Conservation (phyloP, 1,140 invertebrate genomes). For the Holotrichia oblita region DNA sequence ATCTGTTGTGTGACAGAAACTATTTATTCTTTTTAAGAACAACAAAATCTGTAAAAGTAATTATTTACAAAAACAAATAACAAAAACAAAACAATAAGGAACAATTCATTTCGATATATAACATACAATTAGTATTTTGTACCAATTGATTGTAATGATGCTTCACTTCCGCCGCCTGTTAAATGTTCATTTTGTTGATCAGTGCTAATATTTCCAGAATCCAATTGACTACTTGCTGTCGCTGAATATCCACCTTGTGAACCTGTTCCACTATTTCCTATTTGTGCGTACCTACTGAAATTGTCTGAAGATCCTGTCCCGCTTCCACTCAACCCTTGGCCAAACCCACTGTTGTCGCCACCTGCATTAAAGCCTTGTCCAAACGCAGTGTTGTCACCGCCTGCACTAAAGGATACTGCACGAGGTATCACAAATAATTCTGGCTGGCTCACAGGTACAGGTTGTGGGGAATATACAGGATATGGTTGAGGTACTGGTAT, state of each 20-base stretch:
- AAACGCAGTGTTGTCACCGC: slow-evolving; percentile 62
- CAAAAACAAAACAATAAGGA: too few relatives aligned
- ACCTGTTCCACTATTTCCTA: neutral
- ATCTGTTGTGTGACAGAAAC: too few relatives aligned
- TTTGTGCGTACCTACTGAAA: neutral
- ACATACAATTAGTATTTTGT: too few relatives aligned
- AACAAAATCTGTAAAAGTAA: too few relatives aligned
- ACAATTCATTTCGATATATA: too few relatives aligned
- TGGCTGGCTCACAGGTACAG: slow-evolving; percentile 62
- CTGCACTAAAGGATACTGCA: slow-evolving; percentile 65
- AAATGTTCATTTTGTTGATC: too few relatives aligned
- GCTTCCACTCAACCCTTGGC: slow-evolving; percentile 34
- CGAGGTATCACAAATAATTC: slow-evolving; percentile 54
- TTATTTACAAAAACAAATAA: too few relatives aligned
- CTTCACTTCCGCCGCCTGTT: too few relatives aligned
- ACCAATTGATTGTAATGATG: too few relatives aligned
- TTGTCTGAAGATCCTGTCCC: neutral
- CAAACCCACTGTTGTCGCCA: slow-evolving; percentile 49
- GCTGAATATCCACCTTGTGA: neutral
- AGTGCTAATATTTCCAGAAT: too few relatives aligned
- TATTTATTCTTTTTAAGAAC: too few relatives aligned
- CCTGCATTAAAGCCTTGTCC: neutral
- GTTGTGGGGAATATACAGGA: slow-evolving; percentile 63
- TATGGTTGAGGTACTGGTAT: slow-evolving; percentile 65
- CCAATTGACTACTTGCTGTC: too few relatives aligned